Evolutionary conservation across 1,140 invertebrate genomes (phyloP), one percentile per base, ranked within the genome.

Genomic region (Cyrtorhinus lividipennis): DNA sequence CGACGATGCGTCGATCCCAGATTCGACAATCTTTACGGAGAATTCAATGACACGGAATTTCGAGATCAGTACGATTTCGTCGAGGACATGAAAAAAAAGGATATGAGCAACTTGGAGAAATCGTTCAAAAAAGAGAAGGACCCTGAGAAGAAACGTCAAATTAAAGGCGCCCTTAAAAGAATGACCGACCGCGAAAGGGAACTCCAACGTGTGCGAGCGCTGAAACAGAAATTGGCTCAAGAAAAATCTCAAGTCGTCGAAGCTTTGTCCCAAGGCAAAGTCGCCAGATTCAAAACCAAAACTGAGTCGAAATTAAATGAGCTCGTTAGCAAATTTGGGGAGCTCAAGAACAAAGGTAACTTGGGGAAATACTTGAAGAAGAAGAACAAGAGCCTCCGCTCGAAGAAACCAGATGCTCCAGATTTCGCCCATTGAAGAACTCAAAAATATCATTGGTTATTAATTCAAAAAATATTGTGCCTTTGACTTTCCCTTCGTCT

Each of bases 331-430:
- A 61, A 53, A 61, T 61, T 30, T 45, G 60, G 30, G n/a, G 24
- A 13, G 10, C 60, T 61, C 45, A 61, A 61, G 48, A n/a, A 38
- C 8, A 46, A 45, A 25, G 60, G 60, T n/a, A 61, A 61, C 45
- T 18, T 61, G 1, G 18, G 18, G 15, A 61, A 46, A 24, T 53
- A 61, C 24, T 18, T 61, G 38, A 45, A 22, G 30, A 61, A 61
- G 27, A 59, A 59, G 27, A 27, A 25, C 2, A 59, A 59, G 27
- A 59, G 23, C 18, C 8, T 10, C 38, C 8, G 38, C 8, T 44
- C 8, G 38, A n/a, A n/a, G n/a, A n/a, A n/a, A n/a, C n/a, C n/a
- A n/a, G n/a, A n/a, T n/a, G n/a, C n/a, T n/a, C n/a, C n/a, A n/a
- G n/a, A n/a, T n/a, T n/a, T 13, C 23, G 23, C 18, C 46, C 2